phyloP scores from a whole-genome alignment of 2,888 invertebrate species.

The Drosophila melanosoma region DNA sequence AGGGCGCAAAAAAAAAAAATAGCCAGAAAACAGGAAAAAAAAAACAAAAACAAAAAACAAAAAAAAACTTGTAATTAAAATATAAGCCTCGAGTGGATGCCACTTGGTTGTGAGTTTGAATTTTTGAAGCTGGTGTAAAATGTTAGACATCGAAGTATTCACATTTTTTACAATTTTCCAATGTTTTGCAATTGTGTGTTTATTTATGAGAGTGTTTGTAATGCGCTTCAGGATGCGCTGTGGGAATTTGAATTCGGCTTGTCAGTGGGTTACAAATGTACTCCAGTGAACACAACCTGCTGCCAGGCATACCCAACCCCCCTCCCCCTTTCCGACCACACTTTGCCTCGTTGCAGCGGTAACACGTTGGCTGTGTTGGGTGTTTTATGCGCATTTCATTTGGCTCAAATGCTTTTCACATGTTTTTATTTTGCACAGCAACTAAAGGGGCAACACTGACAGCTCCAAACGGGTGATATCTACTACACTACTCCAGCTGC shows the following conservation, averaged over 20 bases:
- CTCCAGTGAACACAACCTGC: conserved; percentile 17
- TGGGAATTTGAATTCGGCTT: conserved; percentile 23
- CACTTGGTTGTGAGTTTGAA: conserved; percentile 14
- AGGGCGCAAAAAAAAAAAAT: conserved; percentile 20
- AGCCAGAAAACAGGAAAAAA: neutral
- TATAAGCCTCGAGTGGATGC: conserved; percentile 40
- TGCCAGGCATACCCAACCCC: conserved; percentile 13
- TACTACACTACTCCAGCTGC: neutral
- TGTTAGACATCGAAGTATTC: conserved; percentile 20
- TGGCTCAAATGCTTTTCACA: conserved; percentile 60
- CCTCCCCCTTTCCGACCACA: neutral
- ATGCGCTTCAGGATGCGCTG: conserved; percentile 23
- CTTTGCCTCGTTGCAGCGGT: neutral
- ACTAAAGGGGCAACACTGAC: conserved; percentile 22
- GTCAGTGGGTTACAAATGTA: conserved; percentile 43
- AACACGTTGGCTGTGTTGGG: conserved; percentile 29
- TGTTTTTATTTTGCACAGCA: conserved; percentile 30
- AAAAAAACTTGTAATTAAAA: conserved; percentile 68
- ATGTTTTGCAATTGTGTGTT: conserved; percentile 52
- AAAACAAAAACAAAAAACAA: conserved; percentile 15
- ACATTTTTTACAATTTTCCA: conserved; percentile 22
- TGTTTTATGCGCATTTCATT: conserved; percentile 70
- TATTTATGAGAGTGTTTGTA: conserved; percentile 60
- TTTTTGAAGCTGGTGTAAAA: conserved; percentile 3
- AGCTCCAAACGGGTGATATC: conserved; percentile 11